Conservation (phyloP, 2,888 invertebrate species). For the Luperina nickerlii region DNA sequence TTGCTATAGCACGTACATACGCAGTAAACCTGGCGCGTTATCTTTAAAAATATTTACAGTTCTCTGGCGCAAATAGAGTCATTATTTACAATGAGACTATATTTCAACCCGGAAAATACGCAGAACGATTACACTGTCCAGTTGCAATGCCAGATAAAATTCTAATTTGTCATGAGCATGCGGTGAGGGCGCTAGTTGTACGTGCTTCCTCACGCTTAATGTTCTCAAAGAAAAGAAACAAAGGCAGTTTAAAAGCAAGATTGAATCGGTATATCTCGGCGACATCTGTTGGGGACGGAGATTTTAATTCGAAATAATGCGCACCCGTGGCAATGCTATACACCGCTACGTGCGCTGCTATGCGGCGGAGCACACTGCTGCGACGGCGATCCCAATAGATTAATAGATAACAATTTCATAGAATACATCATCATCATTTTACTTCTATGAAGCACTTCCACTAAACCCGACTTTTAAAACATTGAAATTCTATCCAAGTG, state of each 20-base stretch:
- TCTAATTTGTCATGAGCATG: slow-evolving; percentile 70
- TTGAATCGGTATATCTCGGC: slow-evolving; percentile 74
- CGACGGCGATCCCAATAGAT: slow-evolving; percentile 29
- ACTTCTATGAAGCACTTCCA: slow-evolving; percentile 23
- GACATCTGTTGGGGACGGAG: slow-evolving; percentile 78
- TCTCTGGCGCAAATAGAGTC: slow-evolving; percentile 49
- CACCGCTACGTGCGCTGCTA: slow-evolving; percentile 10
- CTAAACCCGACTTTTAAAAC: slow-evolving; percentile 38
- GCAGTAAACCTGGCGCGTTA: slow-evolving; percentile 56
- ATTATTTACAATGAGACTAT: slow-evolving; percentile 62
- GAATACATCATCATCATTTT: slow-evolving; percentile 13
- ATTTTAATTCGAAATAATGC: slow-evolving; percentile 80
- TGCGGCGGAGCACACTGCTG: slow-evolving; percentile 2
- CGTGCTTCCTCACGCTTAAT: slow-evolving; percentile 73
- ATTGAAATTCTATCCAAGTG: slow-evolving; percentile 50
- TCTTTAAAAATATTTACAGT: slow-evolving; percentile 67
- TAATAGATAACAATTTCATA: slow-evolving; percentile 15
- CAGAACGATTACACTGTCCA: slow-evolving; percentile 56
- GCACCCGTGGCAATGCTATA: slow-evolving; percentile 50
- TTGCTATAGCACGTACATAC: slow-evolving; percentile 49
- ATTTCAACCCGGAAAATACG: slow-evolving; percentile 61
- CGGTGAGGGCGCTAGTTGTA: slow-evolving; percentile 37
- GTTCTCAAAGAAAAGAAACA: slow-evolving; percentile 73
- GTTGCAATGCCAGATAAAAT: slow-evolving; percentile 68
- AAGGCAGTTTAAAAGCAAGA: slow-evolving; percentile 75